Base-by-base conservation (phyloP, 2,113 vertebrate genomes). In the Phycodurus eques region DNA sequence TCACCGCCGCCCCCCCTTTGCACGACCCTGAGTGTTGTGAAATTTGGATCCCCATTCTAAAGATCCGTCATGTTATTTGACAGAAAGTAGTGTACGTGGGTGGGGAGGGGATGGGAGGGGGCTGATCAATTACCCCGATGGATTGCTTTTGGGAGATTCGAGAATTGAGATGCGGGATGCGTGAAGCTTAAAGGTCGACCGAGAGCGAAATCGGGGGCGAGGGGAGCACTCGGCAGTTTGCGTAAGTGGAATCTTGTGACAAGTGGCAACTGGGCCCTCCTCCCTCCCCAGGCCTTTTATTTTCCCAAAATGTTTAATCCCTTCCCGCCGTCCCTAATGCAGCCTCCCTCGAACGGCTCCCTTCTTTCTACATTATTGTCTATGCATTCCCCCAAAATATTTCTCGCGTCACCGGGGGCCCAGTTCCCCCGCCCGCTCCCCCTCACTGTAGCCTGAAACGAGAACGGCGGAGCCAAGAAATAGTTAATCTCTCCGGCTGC, bases 301-400 rank as follows among this genome's bases (percentile, higher is more conserved):
- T 89, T 86, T 88, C 75, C 59, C n/a, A 85, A 86, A 88, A 86
- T 88, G 66, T 90, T 90, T 91, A 90, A 90, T 89, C 84, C 84
- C 77, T 67, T 73, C 77, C 74, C 73, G 47, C 75, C 73, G 67
- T 57, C 56, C 42, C 39, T 22, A 69, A 43, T 72, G 39, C 75
- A 79, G 53, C 62, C 79, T 77, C 76, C 71, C 80, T 81, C 83
- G 22, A 84, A 80, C 83, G 56, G 73, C 74, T 71, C 81, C 73
- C 83, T 44, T 71, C 80, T 71, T 54, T 78, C 75, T 59, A 84
- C 82, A 87, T 91, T 91, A 92, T 90, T 88, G 89, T 87, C 88
- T 78, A 71, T 87, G 88, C 88, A 91, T 92, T 90, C 91, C 82
- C n/a, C n/a, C 27, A 27, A 27, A 27, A 27, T 27, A 27, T 27